phyloP scores from a whole-genome alignment of 2,888 invertebrate species.

The Heliconius aoede region DNA sequence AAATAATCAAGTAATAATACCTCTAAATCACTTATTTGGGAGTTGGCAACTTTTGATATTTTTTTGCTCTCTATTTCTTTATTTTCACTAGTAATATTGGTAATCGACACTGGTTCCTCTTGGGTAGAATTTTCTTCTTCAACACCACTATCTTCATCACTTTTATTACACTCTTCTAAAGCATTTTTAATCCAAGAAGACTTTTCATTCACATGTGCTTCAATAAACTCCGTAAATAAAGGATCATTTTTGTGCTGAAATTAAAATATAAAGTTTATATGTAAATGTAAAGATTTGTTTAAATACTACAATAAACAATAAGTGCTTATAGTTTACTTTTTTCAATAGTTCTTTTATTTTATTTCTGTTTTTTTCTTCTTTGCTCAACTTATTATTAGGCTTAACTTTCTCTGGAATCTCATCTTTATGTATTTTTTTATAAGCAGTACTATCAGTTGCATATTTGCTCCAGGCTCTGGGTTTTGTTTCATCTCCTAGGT shows the following conservation, averaged over 20 bases:
- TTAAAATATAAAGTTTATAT: conserved; percentile 2
- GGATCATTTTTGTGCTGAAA: conserved; percentile 92
- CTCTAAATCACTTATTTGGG: conserved; percentile 90
- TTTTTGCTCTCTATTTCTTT: conserved; percentile 56
- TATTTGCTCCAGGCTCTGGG: conserved; percentile 97
- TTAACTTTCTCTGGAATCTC: conserved; percentile 55
- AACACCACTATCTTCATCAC: conserved; percentile 66
- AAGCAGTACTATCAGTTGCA: conserved; percentile 89
- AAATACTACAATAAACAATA: not conserved
- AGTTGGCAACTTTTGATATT: conserved; percentile 85
- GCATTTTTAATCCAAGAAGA: conserved; percentile 74
- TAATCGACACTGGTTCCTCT: conserved; percentile 45
- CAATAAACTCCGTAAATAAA: conserved; percentile 93
- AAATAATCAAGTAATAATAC: conserved; percentile 61
- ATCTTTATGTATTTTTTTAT: conserved; percentile 80
- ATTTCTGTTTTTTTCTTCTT: conserved; percentile 71
- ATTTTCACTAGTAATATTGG: not conserved
- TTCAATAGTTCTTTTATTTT: conserved; percentile 87
- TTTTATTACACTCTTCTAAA: conserved; percentile 63
- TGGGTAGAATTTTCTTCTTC: conserved; percentile 60
- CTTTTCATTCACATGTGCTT: conserved; percentile 87
- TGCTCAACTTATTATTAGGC: conserved; percentile 64
- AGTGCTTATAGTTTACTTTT: conserved; percentile 74
- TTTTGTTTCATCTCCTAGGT: conserved; percentile 88
- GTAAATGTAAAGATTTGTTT: not conserved